Evolutionary conservation across 2,113 vertebrate species (phyloP).

Genomic region (Tringa solitaria): DNA sequence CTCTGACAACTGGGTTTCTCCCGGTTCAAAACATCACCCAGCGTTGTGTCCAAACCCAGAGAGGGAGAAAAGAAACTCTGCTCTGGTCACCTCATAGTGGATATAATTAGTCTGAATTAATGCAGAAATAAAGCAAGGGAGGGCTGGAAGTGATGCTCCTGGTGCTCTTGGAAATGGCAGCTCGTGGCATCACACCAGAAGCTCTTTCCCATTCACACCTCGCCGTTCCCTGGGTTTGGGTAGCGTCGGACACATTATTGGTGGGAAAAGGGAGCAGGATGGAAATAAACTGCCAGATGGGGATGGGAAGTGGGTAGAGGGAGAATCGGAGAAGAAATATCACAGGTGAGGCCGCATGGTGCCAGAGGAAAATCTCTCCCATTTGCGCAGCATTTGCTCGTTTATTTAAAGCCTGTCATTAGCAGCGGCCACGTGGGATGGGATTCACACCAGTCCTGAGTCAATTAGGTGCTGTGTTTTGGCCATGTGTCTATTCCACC

Average conservation of each 20-base stretch:
- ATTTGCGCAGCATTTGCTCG: not conserved
- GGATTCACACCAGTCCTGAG: not conserved
- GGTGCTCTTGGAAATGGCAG: not conserved
- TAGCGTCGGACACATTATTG: not conserved
- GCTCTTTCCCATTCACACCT: not conserved
- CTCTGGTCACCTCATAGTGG: not conserved
- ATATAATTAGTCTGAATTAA: not conserved
- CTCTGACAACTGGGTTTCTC: not conserved
- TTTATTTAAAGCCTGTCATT: slow-evolving; percentile 23
- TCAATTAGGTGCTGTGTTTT: not conserved
- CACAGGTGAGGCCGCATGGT: not conserved
- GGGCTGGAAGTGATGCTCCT: not conserved
- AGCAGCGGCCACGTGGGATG: not conserved
- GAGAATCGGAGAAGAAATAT: not conserved
- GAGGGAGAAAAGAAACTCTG: not conserved
- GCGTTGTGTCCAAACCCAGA: not conserved
- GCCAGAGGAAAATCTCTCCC: not conserved
- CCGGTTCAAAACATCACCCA: not conserved
- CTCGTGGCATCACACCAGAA: not conserved
- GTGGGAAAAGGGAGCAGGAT: not conserved
- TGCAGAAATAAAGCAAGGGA: not conserved
- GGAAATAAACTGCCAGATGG: slow-evolving; percentile 42
- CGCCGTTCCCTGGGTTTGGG: not conserved
- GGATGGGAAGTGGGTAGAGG: not conserved
- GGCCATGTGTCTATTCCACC: not conserved